Percentiles rank a stretch among this genome's conserved stretches.
Evolutionary conservation across 2,797 vertebrate genomes (phyloP).

Genomic region (Loris lydekkerianus): DNA sequence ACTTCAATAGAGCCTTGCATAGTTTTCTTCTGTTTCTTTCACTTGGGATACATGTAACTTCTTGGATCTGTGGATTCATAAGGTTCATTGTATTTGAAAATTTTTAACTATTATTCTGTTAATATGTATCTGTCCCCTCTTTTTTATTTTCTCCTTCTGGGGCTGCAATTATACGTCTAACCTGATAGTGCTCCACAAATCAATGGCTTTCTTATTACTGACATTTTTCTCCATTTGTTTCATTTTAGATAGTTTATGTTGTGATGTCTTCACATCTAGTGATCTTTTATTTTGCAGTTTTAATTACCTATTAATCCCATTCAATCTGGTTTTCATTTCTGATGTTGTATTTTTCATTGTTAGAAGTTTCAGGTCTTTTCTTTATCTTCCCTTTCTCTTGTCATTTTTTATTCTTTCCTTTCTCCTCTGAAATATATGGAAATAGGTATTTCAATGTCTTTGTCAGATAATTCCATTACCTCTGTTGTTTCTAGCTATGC

Average conservation of each 20-base stretch:
- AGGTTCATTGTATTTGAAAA: slow-evolving; percentile 37
- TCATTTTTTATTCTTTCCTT: slow-evolving; percentile 36
- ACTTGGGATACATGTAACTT: background rate
- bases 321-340: slow-evolving; percentile 32
- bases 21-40: slow-evolving; percentile 14
- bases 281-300: slow-evolving; percentile 27
- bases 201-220: background rate
- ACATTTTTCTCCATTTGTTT: background rate
- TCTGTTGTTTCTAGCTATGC: background rate
- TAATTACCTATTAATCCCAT: background rate
- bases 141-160: slow-evolving; percentile 1
- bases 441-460: background rate
- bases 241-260: background rate
- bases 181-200: background rate
- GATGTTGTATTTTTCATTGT: background rate
- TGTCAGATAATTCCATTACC: slow-evolving; percentile 34
- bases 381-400: background rate
- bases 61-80: background rate
- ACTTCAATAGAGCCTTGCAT: background rate
- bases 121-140: background rate
- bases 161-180: background rate
- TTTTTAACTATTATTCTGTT: background rate
- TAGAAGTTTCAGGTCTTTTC: slow-evolving; percentile 1
- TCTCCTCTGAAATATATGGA: slow-evolving; percentile 14
- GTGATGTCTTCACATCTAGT: background rate